These are phyloP conservation scores for Mycteria americana DNA, from an alignment of 2,797 vertebrate species.

Conservation along the genomic window DNA sequence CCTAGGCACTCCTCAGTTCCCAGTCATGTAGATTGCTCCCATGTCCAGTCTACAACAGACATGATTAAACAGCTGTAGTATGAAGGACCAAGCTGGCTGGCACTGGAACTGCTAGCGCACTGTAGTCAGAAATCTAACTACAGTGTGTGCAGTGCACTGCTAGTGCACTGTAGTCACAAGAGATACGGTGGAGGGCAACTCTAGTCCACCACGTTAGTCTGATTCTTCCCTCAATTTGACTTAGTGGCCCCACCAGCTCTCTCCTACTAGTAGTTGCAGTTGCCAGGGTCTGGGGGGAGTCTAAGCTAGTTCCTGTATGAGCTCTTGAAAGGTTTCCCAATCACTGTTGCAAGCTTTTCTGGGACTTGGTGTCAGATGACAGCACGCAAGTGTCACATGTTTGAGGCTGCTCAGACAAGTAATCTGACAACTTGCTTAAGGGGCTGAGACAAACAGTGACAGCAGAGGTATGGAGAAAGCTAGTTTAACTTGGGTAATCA, in stretches of 20 bases:
- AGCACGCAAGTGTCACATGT: conserved; percentile 49
- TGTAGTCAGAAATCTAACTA: background rate
- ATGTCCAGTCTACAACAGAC: fast-evolving
- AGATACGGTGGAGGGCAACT: background rate
- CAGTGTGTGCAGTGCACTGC: too few species aligned
- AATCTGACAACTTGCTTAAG: background rate
- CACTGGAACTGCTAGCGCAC: background rate
- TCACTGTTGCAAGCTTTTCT: conserved; percentile 32
- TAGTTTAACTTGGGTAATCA: background rate
- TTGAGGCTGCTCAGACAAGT: conserved; percentile 1
- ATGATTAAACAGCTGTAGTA: background rate
- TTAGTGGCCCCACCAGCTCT: background rate
- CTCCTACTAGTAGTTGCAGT: background rate
- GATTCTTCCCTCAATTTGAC: background rate
- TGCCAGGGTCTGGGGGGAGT: background rate
- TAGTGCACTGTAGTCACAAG: background rate
- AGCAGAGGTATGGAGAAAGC: background rate
- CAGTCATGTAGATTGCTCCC: fast-evolving
- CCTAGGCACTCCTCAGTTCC: background rate
- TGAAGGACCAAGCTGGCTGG: background rate
- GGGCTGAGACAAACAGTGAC: background rate
- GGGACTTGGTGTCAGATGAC: conserved; percentile 56
- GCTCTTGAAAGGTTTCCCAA: background rate
- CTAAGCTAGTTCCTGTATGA: background rate
- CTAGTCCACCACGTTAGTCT: background rate